Base-by-base conservation (phyloP, 2,113 vertebrate species). In the Spea multiplicata region DNA sequence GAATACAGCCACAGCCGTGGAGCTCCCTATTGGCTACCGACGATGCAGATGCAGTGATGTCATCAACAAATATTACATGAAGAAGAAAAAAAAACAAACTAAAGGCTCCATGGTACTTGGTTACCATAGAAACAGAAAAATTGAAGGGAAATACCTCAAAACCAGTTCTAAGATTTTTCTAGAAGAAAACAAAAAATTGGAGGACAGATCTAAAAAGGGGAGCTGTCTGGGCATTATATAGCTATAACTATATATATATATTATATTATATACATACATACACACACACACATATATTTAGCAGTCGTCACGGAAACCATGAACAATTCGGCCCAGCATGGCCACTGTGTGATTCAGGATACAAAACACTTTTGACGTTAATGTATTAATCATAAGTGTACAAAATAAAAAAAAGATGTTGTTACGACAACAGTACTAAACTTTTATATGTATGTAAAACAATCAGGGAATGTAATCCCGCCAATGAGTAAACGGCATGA, bases 91-190 rank as follows among this genome's bases (percentile, higher is more conserved):
- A 59, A 59, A 59, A 2, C 2, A 59, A 59, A 59, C 10, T 17
- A 0, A 9, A 64, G 5, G 8, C 74, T 17, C 44, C 10, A 57
- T 8, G 5, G 64, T 13, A 6, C 75, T 70, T 77, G 3, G 75
- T 77, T 77, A 50, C 66, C 75, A 77, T 71, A 62, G 75, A 77
- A 71, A 77, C 75, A 77, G 30, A 77, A 77, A 70, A 16, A 50
- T 12, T 50, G 48, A 57, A 76, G 46, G 13, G 46, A 75, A 76
- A 68, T 30, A 14, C 53, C 47, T 13, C 55, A 44, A 68, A 59
- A 61, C 8, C n/a, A 52, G 3, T 44, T 30, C 67, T 30, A 13
- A 30, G n/a, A 13, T 7, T 48, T 3, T 50, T 47, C 59, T 44
- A 65, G 16, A 76, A 76, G 30, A 30, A 30, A 30, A 30, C 30